These are phyloP conservation scores for Leptopilina boulardi DNA, from an alignment of 1,140 invertebrate genomes.

Conservation along the genomic window DNA sequence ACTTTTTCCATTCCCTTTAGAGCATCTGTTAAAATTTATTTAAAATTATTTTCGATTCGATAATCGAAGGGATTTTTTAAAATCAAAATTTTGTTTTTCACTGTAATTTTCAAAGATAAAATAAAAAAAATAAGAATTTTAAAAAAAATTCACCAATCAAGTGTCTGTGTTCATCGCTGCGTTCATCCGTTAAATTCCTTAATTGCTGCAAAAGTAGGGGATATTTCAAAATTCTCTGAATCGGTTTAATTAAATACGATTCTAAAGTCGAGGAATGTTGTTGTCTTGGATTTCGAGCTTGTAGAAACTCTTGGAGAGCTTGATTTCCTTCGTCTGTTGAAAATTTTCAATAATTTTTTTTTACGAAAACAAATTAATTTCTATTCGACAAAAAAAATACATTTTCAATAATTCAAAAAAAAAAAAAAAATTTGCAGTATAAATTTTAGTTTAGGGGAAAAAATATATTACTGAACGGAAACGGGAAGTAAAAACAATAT, in stretches of 20 bases:
- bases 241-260: constrained; percentile 99
- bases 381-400: too few relatives aligned
- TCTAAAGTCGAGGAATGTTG: constrained; percentile 97
- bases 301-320: constrained; percentile 95
- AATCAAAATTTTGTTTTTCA: too few relatives aligned
- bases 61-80: neutral
- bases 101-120: too few relatives aligned
- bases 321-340: constrained; percentile 95
- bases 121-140: neutral
- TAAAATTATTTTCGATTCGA: too few relatives aligned
- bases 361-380: too few relatives aligned
- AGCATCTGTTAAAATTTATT: constrained; percentile 81
- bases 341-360: too few relatives aligned
- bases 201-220: constrained; percentile 96
- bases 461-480: too few relatives aligned
- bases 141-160: constrained; percentile 84
- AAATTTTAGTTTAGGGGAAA: too few relatives aligned
- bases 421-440: too few relatives aligned
- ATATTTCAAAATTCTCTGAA: constrained; percentile 98
- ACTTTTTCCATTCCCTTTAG: constrained; percentile 98
- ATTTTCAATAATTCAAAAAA: too few relatives aligned
- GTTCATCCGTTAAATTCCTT: constrained; percentile 93
- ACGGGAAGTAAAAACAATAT: too few relatives aligned
- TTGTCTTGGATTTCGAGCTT: constrained; percentile 94
- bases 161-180: constrained; percentile 95